Percentiles rank a stretch among this genome's conserved stretches.
These are phyloP conservation scores for Strix aluco DNA, from an alignment of 2,113 vertebrate species.

Conservation along the genomic window DNA sequence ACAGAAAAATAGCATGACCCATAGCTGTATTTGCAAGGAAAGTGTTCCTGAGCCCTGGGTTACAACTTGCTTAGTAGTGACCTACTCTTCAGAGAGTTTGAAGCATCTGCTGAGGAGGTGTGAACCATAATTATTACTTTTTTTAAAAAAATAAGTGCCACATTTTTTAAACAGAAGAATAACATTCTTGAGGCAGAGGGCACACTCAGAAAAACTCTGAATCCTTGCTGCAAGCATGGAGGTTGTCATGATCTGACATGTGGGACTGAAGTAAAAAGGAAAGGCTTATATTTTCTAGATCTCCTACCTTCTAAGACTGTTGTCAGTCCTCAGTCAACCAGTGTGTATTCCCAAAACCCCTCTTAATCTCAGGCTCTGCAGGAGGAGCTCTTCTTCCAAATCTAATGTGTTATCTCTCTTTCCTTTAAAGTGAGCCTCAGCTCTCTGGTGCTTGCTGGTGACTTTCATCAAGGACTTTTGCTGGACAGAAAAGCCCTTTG, in stretches of 20 bases:
- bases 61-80: not conserved
- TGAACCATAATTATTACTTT: not conserved
- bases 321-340: not conserved
- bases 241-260: not conserved
- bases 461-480: not conserved
- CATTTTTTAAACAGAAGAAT: not conserved
- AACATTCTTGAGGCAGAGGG: not conserved
- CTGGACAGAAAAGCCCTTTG: not conserved
- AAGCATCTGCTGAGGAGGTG: not conserved
- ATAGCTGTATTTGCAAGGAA: not conserved
- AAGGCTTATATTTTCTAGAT: not conserved
- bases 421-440: not conserved
- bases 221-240: not conserved
- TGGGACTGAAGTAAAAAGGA: not conserved
- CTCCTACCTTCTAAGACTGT: not conserved
- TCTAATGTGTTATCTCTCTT: not conserved
- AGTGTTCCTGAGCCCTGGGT: not conserved
- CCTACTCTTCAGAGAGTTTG: not conserved
- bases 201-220: not conserved
- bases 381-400: not conserved
- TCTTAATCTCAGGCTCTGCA: not conserved
- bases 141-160: not conserved
- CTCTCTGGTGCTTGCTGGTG: not conserved
- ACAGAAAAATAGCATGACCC: not conserved
- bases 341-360: not conserved